A percentile compares a stretch with the other conserved stretches of the same genome.
phyloP scores from a whole-genome alignment of 1,140 invertebrate species.

The Brachionus rubens region DNA sequence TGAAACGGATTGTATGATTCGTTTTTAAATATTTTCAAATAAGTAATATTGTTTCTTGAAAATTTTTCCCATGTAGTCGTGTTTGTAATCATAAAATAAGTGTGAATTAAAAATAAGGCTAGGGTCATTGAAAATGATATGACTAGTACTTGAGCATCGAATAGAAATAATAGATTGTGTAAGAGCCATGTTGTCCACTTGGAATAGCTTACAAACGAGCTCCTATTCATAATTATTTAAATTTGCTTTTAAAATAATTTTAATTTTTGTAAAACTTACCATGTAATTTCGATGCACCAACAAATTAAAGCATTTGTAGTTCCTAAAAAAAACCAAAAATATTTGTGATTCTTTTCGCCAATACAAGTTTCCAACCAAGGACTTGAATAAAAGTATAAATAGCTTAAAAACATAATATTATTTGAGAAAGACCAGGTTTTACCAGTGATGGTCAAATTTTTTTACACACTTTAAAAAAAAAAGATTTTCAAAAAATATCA shows the following conservation, averaged over 20 bases:
- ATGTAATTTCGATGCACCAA: constrained; percentile 54
- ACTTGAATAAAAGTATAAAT: constrained; percentile 46
- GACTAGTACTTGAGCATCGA: constrained; percentile 25
- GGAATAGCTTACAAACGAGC: constrained; percentile 5
- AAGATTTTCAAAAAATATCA: not conserved
- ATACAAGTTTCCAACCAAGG: constrained; percentile 60
- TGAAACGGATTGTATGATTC: constrained; percentile 16
- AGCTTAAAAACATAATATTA: no score
- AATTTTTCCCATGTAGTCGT: constrained; percentile 34
- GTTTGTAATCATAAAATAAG: constrained; percentile 31
- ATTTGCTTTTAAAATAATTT: not conserved
- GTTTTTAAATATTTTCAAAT: constrained; percentile 24
- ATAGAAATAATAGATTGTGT: constrained; percentile 19
- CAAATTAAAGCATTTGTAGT: constrained; percentile 51
- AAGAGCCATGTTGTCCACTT: constrained; percentile 23
- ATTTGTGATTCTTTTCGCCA: constrained; percentile 59
- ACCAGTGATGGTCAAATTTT: constrained; percentile 38
- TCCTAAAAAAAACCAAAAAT: constrained; percentile 57
- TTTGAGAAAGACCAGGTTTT: no score
- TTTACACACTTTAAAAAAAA: constrained; percentile 36
- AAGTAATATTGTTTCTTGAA: constrained; percentile 23
- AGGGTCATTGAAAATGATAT: constrained; percentile 12
- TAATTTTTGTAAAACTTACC: constrained; percentile 51
- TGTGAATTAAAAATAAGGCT: not conserved
- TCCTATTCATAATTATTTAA: not conserved